Percentiles rank a stretch among this genome's conserved stretches.
These are phyloP conservation scores for Thalpophila matura DNA, from an alignment of 2,888 invertebrate species.

Conservation along the genomic window DNA sequence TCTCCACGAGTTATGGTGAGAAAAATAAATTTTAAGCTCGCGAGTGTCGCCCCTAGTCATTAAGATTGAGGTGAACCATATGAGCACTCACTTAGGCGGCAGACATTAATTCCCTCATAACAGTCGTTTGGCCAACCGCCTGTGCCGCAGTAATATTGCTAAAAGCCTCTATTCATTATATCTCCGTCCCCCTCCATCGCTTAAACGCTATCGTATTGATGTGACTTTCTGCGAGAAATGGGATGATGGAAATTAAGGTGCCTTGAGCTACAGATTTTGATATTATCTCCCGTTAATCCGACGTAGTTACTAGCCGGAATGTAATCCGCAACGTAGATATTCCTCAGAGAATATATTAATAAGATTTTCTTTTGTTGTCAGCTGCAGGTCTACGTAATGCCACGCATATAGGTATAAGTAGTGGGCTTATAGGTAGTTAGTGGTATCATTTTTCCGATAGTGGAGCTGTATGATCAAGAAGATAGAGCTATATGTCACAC, in stretches of 20 bases:
- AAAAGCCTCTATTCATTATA: slow-evolving; percentile 83
- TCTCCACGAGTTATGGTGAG: slow-evolving; percentile 46
- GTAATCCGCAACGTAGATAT: slow-evolving; percentile 53
- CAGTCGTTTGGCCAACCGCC: slow-evolving; percentile 78
- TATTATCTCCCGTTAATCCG: slow-evolving; percentile 51
- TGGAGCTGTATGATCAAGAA: slow-evolving; percentile 3
- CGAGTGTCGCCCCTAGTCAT: slow-evolving; percentile 58
- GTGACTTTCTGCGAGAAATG: slow-evolving; percentile 66
- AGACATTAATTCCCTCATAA: slow-evolving; percentile 83
- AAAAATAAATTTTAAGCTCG: slow-evolving; percentile 50
- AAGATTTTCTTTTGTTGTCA: slow-evolving; percentile 56
- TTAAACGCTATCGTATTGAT: slow-evolving; percentile 69
- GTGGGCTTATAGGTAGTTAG: not conserved
- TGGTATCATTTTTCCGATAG: slow-evolving; percentile 29
- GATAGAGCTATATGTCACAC: slow-evolving; percentile 24
- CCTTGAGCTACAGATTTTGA: slow-evolving; percentile 57
- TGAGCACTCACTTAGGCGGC: slow-evolving; percentile 78
- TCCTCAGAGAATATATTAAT: slow-evolving; percentile 57
- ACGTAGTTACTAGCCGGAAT: slow-evolving; percentile 52
- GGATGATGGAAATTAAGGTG: slow-evolving; percentile 65
- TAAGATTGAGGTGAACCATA: slow-evolving; percentile 77
- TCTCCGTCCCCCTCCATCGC: slow-evolving; percentile 67
- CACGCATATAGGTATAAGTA: not conserved
- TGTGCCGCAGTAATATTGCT: slow-evolving; percentile 79
- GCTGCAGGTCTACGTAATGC: slow-evolving; percentile 33